A percentile compares a stretch with the other conserved stretches of the same genome.
phyloP scores from a whole-genome alignment of 1,140 invertebrate species.

The Diorhabda sublineata region DNA sequence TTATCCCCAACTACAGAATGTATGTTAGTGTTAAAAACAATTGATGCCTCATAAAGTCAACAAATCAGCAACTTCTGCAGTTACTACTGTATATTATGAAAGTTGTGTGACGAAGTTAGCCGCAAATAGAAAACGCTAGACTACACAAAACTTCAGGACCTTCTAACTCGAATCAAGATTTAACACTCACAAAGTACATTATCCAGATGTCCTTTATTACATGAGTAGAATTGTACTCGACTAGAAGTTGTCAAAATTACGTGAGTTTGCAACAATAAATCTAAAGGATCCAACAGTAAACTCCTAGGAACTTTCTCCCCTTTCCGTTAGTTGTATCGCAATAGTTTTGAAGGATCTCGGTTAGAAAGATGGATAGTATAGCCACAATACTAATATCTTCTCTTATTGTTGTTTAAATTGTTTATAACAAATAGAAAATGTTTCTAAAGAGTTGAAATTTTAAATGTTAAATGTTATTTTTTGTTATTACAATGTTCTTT shows the following conservation, averaged over 20 bases:
- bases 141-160: constrained; percentile 1
- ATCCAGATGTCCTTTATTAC: constrained; percentile 21
- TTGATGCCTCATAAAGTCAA: neutral
- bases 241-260: constrained; percentile 20
- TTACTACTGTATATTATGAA: neutral
- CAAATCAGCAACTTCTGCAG: neutral
- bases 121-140: constrained; percentile 13
- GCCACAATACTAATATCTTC: neutral
- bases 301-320: constrained; percentile 7
- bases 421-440: no score
- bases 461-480: no score
- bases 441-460: no score
- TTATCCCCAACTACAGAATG: no score
- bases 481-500: no score
- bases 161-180: constrained; percentile 11
- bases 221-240: constrained; percentile 8
- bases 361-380: neutral
- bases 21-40: no score
- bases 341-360: constrained; percentile 6
- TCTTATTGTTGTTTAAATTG: no score
- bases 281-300: constrained; percentile 11
- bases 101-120: constrained; percentile 4
- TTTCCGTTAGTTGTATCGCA: neutral
- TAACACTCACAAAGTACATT: constrained; percentile 19
- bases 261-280: constrained; percentile 21